Evolutionary conservation across 2,113 vertebrate species (phyloP), one percentile per base, ranked within the genome.

Genomic region (Ctenodactylus gundi): DNA sequence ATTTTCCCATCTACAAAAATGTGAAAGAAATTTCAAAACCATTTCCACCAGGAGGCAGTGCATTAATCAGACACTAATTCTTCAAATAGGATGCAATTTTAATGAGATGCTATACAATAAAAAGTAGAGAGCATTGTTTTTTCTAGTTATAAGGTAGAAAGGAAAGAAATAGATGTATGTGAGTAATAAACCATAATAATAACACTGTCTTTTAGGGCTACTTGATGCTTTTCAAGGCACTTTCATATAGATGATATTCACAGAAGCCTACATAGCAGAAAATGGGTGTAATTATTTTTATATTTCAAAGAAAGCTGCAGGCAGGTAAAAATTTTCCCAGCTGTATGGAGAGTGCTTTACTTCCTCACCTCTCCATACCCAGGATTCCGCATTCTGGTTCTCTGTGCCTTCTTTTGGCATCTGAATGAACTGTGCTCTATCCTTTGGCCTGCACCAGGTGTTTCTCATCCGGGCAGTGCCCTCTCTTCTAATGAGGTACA

Each of bases 51-150:
- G 29, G 68, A 15, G 10, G 9, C 11, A 15, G 57, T 57, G 25
- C 6, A 58, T 67, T 73, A 55, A 53, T 67, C n/a, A 82, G 8
- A 7, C 58, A 39, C 36, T 65, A 72, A 39, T 21, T 51, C 13
- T 36, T 20, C 60, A 55, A 15, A 91, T 46, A 85, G 29, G 27
- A 94, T 72, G 49, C 60, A 51, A 55, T 92, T 95, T 67, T 75
- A 88, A 73, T 85, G 46, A 94, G n/a, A 89, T 90, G 27, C 34
- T 80, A 41, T 78, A 77, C 85, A 96, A 94, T 89, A 60, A 83
- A 94, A 72, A 65, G 21, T 46, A 83, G 55, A 51, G 31, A 67
- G 15, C 9, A 29, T 10, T 29, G 29, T 65, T 82, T 85, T 94
- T 92, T 70, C 51, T 91, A 67, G 34, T 83, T 34, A 34, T 29